Percentiles rank a stretch among this genome's conserved stretches.
Conservation (phyloP, 2,797 vertebrate species). For the Mareca penelope region DNA sequence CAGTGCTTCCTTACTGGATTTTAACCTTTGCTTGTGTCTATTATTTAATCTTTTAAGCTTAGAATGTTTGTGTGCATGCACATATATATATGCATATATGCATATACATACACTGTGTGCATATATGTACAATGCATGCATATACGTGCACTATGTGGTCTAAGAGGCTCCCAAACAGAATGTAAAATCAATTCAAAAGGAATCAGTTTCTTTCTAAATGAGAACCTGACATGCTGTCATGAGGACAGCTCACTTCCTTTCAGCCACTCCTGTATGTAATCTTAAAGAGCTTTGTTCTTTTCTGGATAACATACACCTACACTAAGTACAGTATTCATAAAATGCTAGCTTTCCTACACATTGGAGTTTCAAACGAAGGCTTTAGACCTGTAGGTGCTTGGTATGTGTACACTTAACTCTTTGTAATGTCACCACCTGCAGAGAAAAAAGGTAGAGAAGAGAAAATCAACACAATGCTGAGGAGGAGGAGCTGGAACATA, state of each 20-base stretch:
- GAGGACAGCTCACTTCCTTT: neutral
- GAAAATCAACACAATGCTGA: neutral
- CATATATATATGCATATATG: no score
- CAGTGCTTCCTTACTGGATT: neutral
- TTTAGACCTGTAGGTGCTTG: neutral
- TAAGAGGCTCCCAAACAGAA: neutral
- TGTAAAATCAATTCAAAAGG: neutral
- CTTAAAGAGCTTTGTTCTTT: neutral
- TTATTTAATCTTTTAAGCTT: neutral
- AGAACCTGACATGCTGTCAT: neutral
- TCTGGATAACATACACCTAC: neutral
- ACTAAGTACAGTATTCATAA: accelerated
- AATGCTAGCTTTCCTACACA: neutral
- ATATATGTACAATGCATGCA: neutral
- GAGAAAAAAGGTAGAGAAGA: neutral
- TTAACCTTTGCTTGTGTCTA: neutral
- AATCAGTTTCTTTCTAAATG: neutral
- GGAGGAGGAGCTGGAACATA: neutral
- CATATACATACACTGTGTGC: neutral
- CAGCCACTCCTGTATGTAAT: neutral
- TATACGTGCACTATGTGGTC: neutral
- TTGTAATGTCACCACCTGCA: neutral
- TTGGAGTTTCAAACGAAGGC: neutral
- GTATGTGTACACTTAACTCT: neutral
- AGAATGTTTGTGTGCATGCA: neutral